phyloP scores from a whole-genome alignment of 2,113 vertebrate genomes.

The Poecilia latipinna region DNA sequence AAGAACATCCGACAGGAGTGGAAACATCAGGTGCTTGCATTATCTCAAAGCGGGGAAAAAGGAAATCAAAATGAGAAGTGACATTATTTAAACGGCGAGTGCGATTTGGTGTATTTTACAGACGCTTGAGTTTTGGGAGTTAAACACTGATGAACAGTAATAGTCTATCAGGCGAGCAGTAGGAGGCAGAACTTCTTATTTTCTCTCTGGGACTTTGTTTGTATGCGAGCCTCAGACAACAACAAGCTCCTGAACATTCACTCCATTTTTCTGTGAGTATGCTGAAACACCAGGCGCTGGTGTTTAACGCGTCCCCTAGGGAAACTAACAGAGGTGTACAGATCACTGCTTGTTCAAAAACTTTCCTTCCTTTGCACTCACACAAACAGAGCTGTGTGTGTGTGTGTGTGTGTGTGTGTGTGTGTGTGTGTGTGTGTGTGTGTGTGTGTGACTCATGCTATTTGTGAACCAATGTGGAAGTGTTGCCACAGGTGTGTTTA shows the following conservation, averaged over 20 bases:
- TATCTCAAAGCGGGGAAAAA: conserved; percentile 13
- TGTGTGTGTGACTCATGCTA: not conserved
- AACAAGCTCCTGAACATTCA: not conserved
- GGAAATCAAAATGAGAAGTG: conserved; percentile 26
- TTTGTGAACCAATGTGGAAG: conserved; percentile 1
- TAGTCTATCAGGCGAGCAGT: conserved; percentile 36
- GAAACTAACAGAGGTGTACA: conserved; percentile 10
- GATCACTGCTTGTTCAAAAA: not conserved
- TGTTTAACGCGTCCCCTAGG: conserved; percentile 21
- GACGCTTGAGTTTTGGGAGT: conserved; percentile 34
- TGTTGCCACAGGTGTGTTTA: not conserved
- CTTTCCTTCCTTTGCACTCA: conserved; percentile 4
- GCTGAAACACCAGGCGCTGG: conserved; percentile 8
- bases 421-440: not conserved
- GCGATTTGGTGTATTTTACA: conserved; percentile 49
- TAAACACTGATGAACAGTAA: conserved; percentile 22
- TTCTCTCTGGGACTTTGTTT: conserved; percentile 13
- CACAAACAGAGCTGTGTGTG: not conserved
- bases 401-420: not conserved
- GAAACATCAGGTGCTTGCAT: conserved; percentile 21
- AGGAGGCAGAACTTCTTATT: conserved; percentile 15
- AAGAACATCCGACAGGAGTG: conserved; percentile 12
- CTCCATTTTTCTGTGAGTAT: conserved; percentile 11
- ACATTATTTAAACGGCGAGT: conserved; percentile 21
- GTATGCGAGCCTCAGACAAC: not conserved